phyloP scores from a whole-genome alignment of 2,888 invertebrate genomes.

The Clistopyga incitator region DNA sequence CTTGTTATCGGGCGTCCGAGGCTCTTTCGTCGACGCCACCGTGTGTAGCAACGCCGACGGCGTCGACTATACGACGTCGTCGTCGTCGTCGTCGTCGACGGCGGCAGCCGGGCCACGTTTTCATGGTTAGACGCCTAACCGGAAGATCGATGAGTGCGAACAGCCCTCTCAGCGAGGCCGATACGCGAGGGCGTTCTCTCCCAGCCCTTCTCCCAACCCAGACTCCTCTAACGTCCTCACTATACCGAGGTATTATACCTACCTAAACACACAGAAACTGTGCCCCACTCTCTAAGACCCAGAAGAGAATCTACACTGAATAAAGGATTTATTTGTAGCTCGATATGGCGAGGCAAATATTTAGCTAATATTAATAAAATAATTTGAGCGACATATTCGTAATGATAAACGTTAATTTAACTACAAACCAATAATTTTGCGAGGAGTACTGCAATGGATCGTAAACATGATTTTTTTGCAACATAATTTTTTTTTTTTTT shows the following conservation, averaged over 20 bases:
- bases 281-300: not conserved
- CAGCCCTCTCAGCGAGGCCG: conserved; percentile 58
- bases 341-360: not conserved
- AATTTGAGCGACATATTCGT: not conserved
- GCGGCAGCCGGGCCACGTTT: conserved; percentile 71
- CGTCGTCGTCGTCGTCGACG: conserved; percentile 36
- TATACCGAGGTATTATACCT: conserved; percentile 6
- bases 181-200: conserved; percentile 57
- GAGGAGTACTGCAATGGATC: too few species aligned
- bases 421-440: not conserved
- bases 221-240: not conserved
- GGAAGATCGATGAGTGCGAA: conserved; percentile 75
- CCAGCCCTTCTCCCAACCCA: conserved; percentile 38
- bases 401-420: not conserved
- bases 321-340: conserved; percentile 15
- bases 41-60: conserved; percentile 60
- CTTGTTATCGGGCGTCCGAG: conserved; percentile 60
- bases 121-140: conserved; percentile 73
- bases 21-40: conserved; percentile 22
- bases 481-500: too few species aligned
- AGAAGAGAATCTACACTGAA: not conserved
- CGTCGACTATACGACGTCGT: conserved; percentile 44
- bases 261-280: conserved; percentile 21
- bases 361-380: not conserved
- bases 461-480: too few species aligned